Conservation (phyloP, 2,797 vertebrate genomes). For the Strix occidentalis region DNA sequence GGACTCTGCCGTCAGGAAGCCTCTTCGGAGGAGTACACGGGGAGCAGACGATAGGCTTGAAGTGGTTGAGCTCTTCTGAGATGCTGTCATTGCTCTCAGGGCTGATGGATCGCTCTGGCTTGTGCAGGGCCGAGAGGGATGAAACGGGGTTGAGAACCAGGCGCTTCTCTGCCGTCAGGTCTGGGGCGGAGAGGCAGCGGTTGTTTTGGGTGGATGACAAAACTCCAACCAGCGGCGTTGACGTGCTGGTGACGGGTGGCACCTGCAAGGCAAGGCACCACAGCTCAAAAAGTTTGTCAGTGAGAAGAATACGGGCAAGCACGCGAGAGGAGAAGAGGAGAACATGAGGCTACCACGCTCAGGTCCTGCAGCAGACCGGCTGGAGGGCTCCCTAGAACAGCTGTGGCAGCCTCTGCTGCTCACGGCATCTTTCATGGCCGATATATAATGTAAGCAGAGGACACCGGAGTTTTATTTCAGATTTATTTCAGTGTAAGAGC, state of each 20-base stretch:
- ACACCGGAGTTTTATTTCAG: accelerated
- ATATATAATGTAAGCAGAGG: accelerated
- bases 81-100: slow-evolving; percentile 98
- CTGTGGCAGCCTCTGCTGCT: no score
- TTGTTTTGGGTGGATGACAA: slow-evolving; percentile 90
- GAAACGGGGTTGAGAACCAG: slow-evolving; percentile 61
- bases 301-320: neutral
- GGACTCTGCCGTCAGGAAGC: slow-evolving; percentile 87
- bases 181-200: slow-evolving; percentile 87
- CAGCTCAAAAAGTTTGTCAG: neutral
- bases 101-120: slow-evolving; percentile 88
- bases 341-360: accelerated
- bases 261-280: slow-evolving; percentile 61
- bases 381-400: neutral
- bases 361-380: neutral
- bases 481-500: neutral
- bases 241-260: neutral
- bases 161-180: slow-evolving; percentile 81
- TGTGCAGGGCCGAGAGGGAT: slow-evolving; percentile 67
- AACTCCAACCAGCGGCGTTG: slow-evolving; percentile 80
- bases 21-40: slow-evolving; percentile 95
- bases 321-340: neutral
- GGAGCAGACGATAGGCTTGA: slow-evolving; percentile 96
- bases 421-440: accelerated
- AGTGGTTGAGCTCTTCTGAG: slow-evolving; percentile 96